These are phyloP conservation scores for Meloidogyne exigua DNA, from an alignment of 1,140 invertebrate genomes.

Conservation along the genomic window DNA sequence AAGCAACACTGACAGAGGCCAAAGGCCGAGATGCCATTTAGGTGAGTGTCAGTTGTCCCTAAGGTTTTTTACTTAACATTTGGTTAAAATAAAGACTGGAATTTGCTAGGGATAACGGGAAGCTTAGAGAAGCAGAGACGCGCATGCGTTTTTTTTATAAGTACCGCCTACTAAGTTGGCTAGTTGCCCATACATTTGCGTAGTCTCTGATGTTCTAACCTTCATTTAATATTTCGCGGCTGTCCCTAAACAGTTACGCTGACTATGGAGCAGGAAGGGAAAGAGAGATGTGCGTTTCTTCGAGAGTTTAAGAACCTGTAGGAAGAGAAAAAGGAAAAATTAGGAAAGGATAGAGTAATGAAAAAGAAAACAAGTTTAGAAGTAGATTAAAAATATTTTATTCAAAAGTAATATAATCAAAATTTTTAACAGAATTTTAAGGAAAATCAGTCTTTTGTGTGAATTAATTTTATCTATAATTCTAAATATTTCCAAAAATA, in stretches of 20 bases:
- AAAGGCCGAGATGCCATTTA: not conserved
- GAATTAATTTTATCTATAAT: too few species aligned
- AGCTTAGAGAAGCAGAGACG: not conserved
- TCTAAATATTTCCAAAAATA: too few species aligned
- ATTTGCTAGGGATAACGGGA: not conserved
- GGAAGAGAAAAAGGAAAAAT: too few species aligned
- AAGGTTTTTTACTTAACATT: not conserved
- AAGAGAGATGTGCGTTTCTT: not conserved
- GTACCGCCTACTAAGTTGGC: not conserved
- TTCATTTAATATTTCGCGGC: not conserved
- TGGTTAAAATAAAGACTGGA: not conserved
- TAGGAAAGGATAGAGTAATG: too few species aligned
- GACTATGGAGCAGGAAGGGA: not conserved
- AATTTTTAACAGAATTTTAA: too few species aligned
- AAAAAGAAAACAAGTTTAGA: too few species aligned
- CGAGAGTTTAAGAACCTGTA: not conserved
- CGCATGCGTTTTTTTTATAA: not conserved
- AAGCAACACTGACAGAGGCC: not conserved
- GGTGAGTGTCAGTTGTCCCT: not conserved
- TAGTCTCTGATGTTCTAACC: not conserved
- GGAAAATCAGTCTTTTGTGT: too few species aligned
- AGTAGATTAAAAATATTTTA: too few species aligned
- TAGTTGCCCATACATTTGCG: not conserved
- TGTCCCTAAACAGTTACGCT: not conserved
- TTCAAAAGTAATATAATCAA: too few species aligned